Conservation (phyloP, 2,888 invertebrate genomes). For the Dynastes tityus region DNA sequence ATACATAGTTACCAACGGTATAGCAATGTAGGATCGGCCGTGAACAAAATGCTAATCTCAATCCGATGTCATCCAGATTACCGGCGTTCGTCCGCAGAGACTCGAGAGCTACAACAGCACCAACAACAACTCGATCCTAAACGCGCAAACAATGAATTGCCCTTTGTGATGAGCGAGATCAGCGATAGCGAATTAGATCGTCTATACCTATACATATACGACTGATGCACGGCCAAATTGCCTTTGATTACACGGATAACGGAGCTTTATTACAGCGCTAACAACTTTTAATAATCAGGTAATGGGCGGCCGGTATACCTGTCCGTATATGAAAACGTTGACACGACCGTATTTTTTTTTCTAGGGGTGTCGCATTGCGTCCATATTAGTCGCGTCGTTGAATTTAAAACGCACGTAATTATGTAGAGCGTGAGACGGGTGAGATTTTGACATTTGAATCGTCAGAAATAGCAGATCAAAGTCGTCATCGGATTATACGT, state of each 20-base stretch:
- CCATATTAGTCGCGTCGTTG: neutral
- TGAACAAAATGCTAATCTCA: neutral
- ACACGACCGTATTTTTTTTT: neutral
- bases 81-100: too few relatives aligned
- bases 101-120: too few relatives aligned
- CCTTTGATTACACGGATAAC: constrained; percentile 57
- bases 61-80: neutral
- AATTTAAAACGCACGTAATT: neutral
- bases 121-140: constrained; percentile 2
- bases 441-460: constrained; percentile 30
- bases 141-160: constrained; percentile 29
- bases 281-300: constrained; percentile 47
- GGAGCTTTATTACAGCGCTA: constrained; percentile 45
- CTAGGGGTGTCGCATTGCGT: neutral
- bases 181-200: constrained; percentile 57
- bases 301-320: constrained; percentile 14
- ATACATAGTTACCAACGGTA: too few relatives aligned
- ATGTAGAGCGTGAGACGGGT: neutral
- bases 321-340: too few relatives aligned
- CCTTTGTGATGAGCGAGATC: constrained; percentile 39
- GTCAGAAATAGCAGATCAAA: constrained; percentile 24
- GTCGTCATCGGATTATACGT: constrained; percentile 5
- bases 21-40: too few relatives aligned
- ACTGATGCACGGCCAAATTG: constrained; percentile 58
- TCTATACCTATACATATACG: too few relatives aligned